These are phyloP conservation scores for Vanessa tameamea DNA, from an alignment of 1,140 invertebrate genomes.

Conservation along the genomic window DNA sequence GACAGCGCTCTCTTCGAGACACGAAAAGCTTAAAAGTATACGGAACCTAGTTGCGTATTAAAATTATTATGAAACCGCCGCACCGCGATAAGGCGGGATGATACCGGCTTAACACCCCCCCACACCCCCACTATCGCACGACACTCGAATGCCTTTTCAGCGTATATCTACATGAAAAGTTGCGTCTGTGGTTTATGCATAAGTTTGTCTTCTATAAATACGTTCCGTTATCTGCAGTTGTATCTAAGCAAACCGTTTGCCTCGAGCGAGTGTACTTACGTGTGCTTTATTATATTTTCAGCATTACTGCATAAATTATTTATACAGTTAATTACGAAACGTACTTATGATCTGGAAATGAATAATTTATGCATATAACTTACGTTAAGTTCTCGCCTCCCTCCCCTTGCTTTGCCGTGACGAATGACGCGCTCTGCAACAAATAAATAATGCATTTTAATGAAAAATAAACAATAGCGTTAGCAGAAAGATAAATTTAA, in stretches of 20 bases:
- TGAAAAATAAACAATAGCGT: slow-evolving; percentile 8
- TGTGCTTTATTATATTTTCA: background rate
- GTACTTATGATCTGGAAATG: background rate
- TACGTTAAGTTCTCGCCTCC: background rate
- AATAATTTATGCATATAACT: background rate
- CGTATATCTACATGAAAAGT: slow-evolving; percentile 73
- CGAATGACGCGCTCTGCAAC: slow-evolving; percentile 3
- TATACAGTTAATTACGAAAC: background rate
- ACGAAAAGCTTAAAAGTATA: slow-evolving; percentile 63
- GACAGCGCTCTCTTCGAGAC: slow-evolving; percentile 49
- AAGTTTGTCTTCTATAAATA: slow-evolving; percentile 41
- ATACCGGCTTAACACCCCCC: slow-evolving; percentile 69
- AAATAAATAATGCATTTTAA: slow-evolving; percentile 12
- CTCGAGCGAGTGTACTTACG: background rate
- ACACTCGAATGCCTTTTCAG: slow-evolving; percentile 70
- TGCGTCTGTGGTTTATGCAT: slow-evolving; percentile 55
- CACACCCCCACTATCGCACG: slow-evolving; percentile 61
- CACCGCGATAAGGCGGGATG: slow-evolving; percentile 72
- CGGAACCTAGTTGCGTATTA: slow-evolving; percentile 66
- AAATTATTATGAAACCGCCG: slow-evolving; percentile 78
- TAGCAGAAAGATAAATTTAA: slow-evolving; percentile 11
- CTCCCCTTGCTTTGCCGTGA: background rate
- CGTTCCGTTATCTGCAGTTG: slow-evolving; percentile 1
- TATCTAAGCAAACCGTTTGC: slow-evolving; percentile 9
- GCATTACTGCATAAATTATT: background rate